phyloP scores from a whole-genome alignment of 2,888 invertebrate genomes.

The Gymnoscelis rufifasciata region DNA sequence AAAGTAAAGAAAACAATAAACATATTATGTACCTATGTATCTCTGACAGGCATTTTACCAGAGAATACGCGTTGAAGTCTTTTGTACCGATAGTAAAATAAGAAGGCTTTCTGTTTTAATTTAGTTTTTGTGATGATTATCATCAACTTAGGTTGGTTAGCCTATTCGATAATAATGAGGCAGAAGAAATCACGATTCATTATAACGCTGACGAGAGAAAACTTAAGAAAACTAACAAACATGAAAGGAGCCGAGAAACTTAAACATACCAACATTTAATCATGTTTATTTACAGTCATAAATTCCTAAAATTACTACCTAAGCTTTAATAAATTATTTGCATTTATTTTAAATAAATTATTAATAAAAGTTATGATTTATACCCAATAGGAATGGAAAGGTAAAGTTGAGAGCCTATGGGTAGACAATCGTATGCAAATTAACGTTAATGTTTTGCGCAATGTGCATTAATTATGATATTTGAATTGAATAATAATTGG shows the following conservation, averaged over 20 bases:
- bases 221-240: too few species aligned
- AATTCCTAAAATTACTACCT: not conserved
- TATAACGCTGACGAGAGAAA: too few species aligned
- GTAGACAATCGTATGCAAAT: slow-evolving; percentile 2
- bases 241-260: too few species aligned
- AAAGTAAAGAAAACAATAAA: too few species aligned
- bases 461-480: slow-evolving; percentile 7
- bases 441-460: slow-evolving; percentile 9
- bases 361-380: not conserved
- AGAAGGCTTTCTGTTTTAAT: too few species aligned
- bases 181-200: too few species aligned
- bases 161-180: too few species aligned
- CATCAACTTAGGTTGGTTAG: too few species aligned
- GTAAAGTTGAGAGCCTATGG: slow-evolving; percentile 7
- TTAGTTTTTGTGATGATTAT: too few species aligned
- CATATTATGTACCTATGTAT: too few species aligned
- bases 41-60: not conserved
- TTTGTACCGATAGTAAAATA: not conserved
- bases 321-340: not conserved
- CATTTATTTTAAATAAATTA: not conserved
- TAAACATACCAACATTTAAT: too few species aligned
- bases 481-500: slow-evolving; percentile 6
- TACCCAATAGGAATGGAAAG: not conserved
- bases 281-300: too few species aligned
- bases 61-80: not conserved